These are phyloP conservation scores for Cynoglossus semilaevis DNA, from an alignment of 2,113 vertebrate species.

Conservation along the genomic window DNA sequence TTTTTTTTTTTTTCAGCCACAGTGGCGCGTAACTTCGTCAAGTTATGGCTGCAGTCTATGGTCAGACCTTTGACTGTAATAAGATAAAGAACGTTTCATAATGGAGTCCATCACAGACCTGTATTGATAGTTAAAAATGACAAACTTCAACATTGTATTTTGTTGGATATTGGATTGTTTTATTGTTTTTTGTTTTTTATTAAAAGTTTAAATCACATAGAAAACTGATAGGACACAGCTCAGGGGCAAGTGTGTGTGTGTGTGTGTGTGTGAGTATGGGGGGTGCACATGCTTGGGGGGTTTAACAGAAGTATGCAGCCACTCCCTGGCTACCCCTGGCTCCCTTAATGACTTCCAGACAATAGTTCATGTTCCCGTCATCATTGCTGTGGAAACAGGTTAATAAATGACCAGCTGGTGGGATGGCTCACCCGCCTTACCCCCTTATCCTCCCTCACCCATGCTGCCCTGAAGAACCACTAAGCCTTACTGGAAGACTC, in stretches of 20 bases:
- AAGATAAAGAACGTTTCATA: too few species aligned
- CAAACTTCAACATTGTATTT: too few species aligned
- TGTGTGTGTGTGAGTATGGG: constrained; percentile 13
- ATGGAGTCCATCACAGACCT: too few species aligned
- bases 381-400: constrained; percentile 76
- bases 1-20: too few species aligned
- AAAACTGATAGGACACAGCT: too few species aligned
- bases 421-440: constrained; percentile 43
- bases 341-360: constrained; percentile 80
- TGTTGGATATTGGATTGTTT: too few species aligned
- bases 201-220: too few species aligned
- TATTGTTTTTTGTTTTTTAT: too few species aligned
- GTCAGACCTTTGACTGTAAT: too few species aligned
- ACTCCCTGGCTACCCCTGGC: constrained; percentile 72
- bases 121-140: too few species aligned
- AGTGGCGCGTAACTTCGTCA: too few species aligned
- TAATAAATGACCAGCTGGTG: constrained; percentile 67
- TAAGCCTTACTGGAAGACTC: constrained; percentile 31
- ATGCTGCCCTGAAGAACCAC: constrained; percentile 37
- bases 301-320: constrained; percentile 68
- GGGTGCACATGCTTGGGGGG: constrained; percentile 42
- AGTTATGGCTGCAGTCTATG: too few species aligned
- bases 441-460: not conserved
- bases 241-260: constrained; percentile 12
- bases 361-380: constrained; percentile 71